Evolutionary conservation across 2,888 invertebrate species (phyloP), one percentile per base, ranked within the genome.

Genomic region (Orthonevra nobilis): DNA sequence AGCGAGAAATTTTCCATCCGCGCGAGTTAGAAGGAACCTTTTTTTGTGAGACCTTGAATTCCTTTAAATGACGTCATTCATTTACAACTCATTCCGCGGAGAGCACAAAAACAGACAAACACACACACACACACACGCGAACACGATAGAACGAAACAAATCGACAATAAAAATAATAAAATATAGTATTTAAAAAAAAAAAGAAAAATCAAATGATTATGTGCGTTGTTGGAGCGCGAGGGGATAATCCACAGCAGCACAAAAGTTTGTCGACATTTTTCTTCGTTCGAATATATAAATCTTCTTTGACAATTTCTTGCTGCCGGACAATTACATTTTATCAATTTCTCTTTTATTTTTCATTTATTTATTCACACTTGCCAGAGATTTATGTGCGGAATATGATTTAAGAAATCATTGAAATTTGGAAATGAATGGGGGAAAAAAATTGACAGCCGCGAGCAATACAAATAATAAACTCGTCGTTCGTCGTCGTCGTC

Each of bases 1-100:
- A 6, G 10, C 7, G 32, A 28, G n/a, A 63, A 14, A 15, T 63
- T 50, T 63, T 38, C 42, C 40, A 64, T 32, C 42, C 52, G 52
- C 38, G 14, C 14, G n/a, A n/a, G n/a, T n/a, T n/a, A n/a, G n/a
- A 56, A 26, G 26, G 46, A 58, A 48, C 28, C 54, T 46, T 77
- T 74, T 23, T 68, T 79, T 83, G n/a, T 82, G 83, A 84, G 88
- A 86, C 88, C 87, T 87, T 87, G 87, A 88, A 87, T 86, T 85
- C 81, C 83, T 84, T 87, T 84, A 83, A 85, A 85, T 87, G 87
- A 87, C 87, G 88, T 87, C 87, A 88, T 87, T 86, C 66, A 79
- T 73, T 73, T 73, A 73, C 79, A 73, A 68, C 52, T 72, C 68
- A 79, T 50, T 64, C 60, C 58, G 42, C 19, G 58, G 9, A 12